Conservation (phyloP, 2,888 invertebrate genomes). For the Agelastica alni region DNA sequence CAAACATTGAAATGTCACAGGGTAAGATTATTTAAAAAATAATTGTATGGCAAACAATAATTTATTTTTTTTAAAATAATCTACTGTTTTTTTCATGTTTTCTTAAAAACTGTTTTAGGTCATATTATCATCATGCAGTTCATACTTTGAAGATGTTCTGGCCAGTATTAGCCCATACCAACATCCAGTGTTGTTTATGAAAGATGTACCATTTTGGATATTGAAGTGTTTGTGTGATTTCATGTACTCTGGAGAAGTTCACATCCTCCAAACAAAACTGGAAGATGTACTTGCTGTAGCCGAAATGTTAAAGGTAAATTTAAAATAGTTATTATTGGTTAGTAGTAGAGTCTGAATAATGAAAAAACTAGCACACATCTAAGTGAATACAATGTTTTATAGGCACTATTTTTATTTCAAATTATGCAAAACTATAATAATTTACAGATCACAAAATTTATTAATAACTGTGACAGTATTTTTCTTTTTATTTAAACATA, state of each 20-base stretch:
- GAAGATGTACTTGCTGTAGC: slow-evolving; percentile 58
- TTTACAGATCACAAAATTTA: too few relatives aligned
- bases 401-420: too few relatives aligned
- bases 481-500: too few relatives aligned
- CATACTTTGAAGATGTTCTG: slow-evolving; percentile 59
- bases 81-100: neutral
- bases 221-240: slow-evolving; percentile 59
- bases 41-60: neutral
- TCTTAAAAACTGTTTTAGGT: too few relatives aligned
- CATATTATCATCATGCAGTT: slow-evolving; percentile 59
- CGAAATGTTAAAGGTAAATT: slow-evolving; percentile 54
- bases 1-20: slow-evolving; percentile 60
- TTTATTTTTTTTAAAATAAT: neutral
- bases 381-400: too few relatives aligned
- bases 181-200: slow-evolving; percentile 59
- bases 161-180: slow-evolving; percentile 55
- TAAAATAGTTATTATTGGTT: too few relatives aligned
- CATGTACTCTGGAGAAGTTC: slow-evolving; percentile 61
- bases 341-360: too few relatives aligned
- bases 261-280: slow-evolving; percentile 57
- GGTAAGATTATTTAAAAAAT: slow-evolving; percentile 46
- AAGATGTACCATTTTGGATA: slow-evolving; percentile 59
- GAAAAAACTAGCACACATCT: too few relatives aligned
- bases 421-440: too few relatives aligned
- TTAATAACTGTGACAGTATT: too few relatives aligned